Conservation (phyloP, 2,888 invertebrate species). For the Scaptomyza caliginosa region DNA sequence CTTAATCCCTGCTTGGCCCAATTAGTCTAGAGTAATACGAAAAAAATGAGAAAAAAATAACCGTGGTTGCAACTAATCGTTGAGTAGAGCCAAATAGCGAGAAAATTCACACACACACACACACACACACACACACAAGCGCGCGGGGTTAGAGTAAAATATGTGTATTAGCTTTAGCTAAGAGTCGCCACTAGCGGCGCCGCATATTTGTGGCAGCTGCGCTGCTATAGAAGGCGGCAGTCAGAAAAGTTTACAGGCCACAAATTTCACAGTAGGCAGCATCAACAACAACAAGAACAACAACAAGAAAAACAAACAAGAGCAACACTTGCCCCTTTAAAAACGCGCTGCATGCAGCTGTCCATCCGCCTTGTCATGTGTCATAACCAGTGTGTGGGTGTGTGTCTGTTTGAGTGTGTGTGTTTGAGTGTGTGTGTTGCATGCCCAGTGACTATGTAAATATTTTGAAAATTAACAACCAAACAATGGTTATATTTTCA, state of each 20-base stretch:
- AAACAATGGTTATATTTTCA: conserved; percentile 71
- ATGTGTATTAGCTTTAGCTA: conserved; percentile 3
- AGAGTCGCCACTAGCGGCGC: conserved; percentile 26
- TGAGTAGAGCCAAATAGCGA: not conserved
- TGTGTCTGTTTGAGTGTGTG: conserved; percentile 1
- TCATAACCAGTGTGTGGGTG: conserved; percentile 40
- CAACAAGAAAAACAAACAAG: not conserved
- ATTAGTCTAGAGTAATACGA: too few species aligned
- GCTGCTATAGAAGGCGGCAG: conserved; percentile 16
- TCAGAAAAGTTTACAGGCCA: conserved; percentile 49
- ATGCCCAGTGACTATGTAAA: conserved; percentile 47
- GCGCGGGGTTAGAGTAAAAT: not conserved
- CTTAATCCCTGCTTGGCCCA: too few species aligned
- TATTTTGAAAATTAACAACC: conserved; percentile 68
- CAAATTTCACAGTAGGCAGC: conserved; percentile 48
- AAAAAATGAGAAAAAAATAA: too few species aligned
- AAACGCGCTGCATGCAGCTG: conserved; percentile 39
- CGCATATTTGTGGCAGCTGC: conserved; percentile 57
- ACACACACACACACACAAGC: not conserved
- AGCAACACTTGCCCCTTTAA: not conserved
- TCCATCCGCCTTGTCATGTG: conserved; percentile 57
- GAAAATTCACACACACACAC: conserved; percentile 6
- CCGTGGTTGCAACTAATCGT: conserved; percentile 26
- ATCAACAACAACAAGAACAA: not conserved
- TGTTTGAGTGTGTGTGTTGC: conserved; percentile 18